A percentile compares a stretch with the other conserved stretches of the same genome.
Conservation (phyloP, 2,888 invertebrate species). For the Oxystoma pomonae region DNA sequence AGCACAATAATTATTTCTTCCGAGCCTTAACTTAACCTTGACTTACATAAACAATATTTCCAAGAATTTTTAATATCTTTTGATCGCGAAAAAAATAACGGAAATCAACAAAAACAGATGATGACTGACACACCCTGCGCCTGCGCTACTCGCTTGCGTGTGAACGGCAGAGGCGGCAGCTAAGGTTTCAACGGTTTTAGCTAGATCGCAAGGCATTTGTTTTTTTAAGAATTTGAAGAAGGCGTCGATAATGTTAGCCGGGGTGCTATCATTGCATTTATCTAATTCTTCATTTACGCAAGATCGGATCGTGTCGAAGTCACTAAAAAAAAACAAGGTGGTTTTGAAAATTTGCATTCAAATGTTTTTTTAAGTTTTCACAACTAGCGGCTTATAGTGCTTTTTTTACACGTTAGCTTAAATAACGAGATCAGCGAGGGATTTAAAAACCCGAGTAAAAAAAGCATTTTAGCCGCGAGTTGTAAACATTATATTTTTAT, state of each 20-base stretch:
- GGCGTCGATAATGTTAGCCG: constrained; percentile 74
- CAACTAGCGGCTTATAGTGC: no score
- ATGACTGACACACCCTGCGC: neutral
- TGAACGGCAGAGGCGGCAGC: neutral
- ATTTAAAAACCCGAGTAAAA: no score
- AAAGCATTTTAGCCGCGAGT: no score
- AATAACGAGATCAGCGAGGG: no score
- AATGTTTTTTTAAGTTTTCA: no score
- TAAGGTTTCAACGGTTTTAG: neutral
- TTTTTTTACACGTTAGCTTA: no score
- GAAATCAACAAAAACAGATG: neutral
- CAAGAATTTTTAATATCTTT: no score
- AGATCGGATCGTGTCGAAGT: constrained; percentile 52
- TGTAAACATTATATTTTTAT: no score
- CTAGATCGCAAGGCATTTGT: constrained; percentile 55
- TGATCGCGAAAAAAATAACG: neutral
- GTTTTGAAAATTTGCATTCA: no score
- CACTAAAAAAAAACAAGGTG: constrained; percentile 50
- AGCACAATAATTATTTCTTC: no score
- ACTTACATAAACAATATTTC: no score
- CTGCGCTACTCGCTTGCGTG: neutral
- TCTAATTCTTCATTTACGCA: constrained; percentile 63
- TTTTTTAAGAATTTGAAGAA: constrained; percentile 65
- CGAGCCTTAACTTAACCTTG: no score
- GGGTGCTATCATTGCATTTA: constrained; percentile 68